These are phyloP conservation scores for Macrobrachium rosenbergii DNA, from an alignment of 1,140 invertebrate genomes.

Conservation along the genomic window DNA sequence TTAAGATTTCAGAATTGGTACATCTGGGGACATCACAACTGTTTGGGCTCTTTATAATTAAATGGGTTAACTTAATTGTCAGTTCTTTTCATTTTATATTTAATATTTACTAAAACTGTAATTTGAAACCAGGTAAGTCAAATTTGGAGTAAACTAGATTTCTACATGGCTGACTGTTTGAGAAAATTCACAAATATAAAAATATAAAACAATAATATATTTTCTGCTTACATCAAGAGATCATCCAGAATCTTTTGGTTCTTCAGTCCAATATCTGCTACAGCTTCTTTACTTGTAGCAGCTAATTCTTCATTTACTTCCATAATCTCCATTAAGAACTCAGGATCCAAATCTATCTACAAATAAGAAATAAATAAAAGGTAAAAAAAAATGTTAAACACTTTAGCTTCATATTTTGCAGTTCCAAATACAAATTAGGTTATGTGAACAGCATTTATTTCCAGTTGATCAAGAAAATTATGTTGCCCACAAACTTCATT, in stretches of 20 bases:
- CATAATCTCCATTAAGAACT: constrained; percentile 89
- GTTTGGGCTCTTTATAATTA: too few relatives aligned
- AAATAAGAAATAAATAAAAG: background rate
- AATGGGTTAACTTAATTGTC: too few relatives aligned
- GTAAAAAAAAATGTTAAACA: background rate
- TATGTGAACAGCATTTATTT: too few relatives aligned
- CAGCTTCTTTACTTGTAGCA: constrained; percentile 75
- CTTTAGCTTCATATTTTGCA: too few relatives aligned
- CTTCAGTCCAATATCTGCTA: constrained; percentile 76
- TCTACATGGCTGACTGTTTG: background rate
- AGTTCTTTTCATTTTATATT: too few relatives aligned
- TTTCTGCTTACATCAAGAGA: constrained; percentile 71
- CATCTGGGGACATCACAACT: too few relatives aligned
- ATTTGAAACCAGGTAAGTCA: too few relatives aligned
- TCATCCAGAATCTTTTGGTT: constrained; percentile 75
- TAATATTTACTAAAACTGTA: too few relatives aligned
- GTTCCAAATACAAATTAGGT: too few relatives aligned
- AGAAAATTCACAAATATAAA: background rate
- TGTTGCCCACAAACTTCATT: too few relatives aligned
- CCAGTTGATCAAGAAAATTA: too few relatives aligned
- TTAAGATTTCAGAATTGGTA: too few relatives aligned
- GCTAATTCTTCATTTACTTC: constrained; percentile 87
- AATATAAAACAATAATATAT: background rate
- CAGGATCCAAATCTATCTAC: constrained; percentile 78
- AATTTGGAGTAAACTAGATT: background rate